Evolutionary conservation across 2,113 vertebrate species (phyloP).

Genomic region (Danio rerio): GRCz12tu NC_133200.1:36269501-36270000

Average conservation of each 20-base stretch:
- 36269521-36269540: too few species aligned
- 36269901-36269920: not conserved
- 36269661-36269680: too few species aligned
- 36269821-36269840: slow-evolving; percentile 52
- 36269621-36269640: too few species aligned
- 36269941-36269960: not conserved
- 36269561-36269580: too few species aligned
- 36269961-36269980: not conserved
- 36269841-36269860: slow-evolving; percentile 49
- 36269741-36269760: not conserved
- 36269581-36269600: too few species aligned
- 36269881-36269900: slow-evolving; percentile 23
- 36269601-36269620: too few species aligned
- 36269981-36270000: slow-evolving; percentile 4
- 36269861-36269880: slow-evolving; percentile 59
- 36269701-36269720: too few species aligned
- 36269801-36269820: slow-evolving; percentile 39
- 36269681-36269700: too few species aligned
- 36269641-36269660: too few species aligned
- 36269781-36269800: not conserved
- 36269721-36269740: not conserved
- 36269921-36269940: not conserved
- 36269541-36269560: too few species aligned
- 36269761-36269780: not conserved
- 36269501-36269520: too few species aligned